These are phyloP conservation scores for Cuculus canorus DNA, from an alignment of 2,797 vertebrate genomes.

Conservation along the genomic window DNA sequence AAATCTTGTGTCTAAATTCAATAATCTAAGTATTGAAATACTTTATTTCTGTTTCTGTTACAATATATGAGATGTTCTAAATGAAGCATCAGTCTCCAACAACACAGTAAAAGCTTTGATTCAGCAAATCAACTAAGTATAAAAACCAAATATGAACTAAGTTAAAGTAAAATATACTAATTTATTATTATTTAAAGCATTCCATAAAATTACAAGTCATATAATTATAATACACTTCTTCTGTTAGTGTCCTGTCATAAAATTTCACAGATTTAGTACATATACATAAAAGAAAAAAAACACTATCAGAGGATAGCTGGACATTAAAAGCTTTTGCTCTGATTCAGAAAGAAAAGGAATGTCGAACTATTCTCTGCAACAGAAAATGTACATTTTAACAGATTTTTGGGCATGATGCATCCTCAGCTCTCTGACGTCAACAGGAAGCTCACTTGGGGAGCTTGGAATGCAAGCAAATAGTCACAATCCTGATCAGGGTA, in stretches of 20 bases:
- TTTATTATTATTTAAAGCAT: neutral
- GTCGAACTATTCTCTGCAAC: neutral
- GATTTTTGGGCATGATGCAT: neutral
- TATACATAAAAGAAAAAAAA: neutral
- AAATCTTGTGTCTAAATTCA: neutral
- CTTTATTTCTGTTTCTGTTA: neutral
- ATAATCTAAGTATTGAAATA: neutral
- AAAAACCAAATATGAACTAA: neutral
- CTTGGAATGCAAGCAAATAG: neutral
- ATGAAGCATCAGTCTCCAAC: neutral
- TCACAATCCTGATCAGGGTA: neutral
- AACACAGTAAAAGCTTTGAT: neutral
- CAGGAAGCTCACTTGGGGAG: neutral
- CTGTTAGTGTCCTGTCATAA: neutral
- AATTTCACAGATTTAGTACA: neutral
- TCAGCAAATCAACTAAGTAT: neutral
- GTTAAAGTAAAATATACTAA: neutral
- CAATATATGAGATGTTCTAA: neutral
- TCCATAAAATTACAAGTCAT: neutral
- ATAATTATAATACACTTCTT: neutral
- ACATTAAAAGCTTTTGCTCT: neutral
- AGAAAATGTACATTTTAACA: neutral
- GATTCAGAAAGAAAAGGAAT: neutral
- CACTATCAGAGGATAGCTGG: neutral
- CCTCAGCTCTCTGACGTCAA: neutral